These are phyloP conservation scores for Phalloptychus januarius DNA, from an alignment of 2,797 vertebrate species.

Conservation along the genomic window DNA sequence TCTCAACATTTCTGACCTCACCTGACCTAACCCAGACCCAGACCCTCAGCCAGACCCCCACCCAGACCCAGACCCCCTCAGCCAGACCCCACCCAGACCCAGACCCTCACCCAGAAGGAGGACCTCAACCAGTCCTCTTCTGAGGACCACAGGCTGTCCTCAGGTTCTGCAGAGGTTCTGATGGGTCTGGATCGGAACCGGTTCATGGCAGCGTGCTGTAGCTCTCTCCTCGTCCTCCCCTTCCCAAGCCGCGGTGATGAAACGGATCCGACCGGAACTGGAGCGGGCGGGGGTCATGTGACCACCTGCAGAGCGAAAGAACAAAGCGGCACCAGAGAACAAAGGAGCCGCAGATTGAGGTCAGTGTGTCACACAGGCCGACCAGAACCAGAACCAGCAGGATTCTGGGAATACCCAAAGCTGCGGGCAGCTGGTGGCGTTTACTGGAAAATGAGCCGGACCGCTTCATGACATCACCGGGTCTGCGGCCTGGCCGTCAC, in stretches of 20 bases:
- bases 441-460: no score
- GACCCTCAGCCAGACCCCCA: no score
- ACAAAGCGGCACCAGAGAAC: constrained; percentile 28
- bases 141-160: no score
- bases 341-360: constrained; percentile 52
- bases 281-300: constrained; percentile 3
- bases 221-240: background rate
- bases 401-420: background rate
- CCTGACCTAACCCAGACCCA: no score
- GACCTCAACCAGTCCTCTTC: no score
- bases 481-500: no score
- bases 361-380: constrained; percentile 46
- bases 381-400: constrained; percentile 9
- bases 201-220: background rate
- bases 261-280: background rate
- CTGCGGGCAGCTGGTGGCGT: background rate
- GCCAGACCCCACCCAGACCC: no score
- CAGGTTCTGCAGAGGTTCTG: no score
- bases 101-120: no score
- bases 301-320: background rate
- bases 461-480: background rate
- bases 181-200: no score
- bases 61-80: no score
- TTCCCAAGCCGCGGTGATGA: background rate
- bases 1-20: no score